A percentile compares a stretch with the other conserved stretches of the same genome.
phyloP scores from a whole-genome alignment of 2,113 vertebrate species.

The Junco hyemalis region DNA sequence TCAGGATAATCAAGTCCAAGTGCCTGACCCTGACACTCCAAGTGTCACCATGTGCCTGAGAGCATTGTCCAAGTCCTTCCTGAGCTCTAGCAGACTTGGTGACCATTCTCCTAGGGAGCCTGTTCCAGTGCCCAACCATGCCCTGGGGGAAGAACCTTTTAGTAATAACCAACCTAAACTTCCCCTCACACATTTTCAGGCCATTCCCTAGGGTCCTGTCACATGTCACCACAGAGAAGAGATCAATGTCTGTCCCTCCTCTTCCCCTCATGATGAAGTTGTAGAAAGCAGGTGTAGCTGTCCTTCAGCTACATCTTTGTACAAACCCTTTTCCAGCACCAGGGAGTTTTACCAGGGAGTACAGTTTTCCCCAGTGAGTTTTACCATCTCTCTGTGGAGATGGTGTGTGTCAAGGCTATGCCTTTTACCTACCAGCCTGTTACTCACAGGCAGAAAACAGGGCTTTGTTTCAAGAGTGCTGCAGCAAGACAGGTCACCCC shows the following conservation, averaged over 20 bases:
- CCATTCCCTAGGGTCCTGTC: not conserved
- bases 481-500: not conserved
- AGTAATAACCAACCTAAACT: not conserved
- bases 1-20: not conserved
- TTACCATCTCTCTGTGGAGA: not conserved
- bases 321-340: not conserved
- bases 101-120: not conserved
- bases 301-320: not conserved
- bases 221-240: not conserved
- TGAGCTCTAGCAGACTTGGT: not conserved
- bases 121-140: rapidly evolving
- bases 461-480: not conserved
- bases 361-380: not conserved
- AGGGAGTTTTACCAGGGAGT: not conserved
- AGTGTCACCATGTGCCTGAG: not conserved
- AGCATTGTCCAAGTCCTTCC: not conserved
- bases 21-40: not conserved
- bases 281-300: not conserved
- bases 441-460: not conserved
- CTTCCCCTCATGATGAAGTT: not conserved
- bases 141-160: not conserved
- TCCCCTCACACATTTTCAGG: not conserved
- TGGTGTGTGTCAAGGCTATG: not conserved
- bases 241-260: not conserved
- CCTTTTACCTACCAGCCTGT: not conserved